Evolutionary conservation across 2,113 vertebrate species (phyloP).

Genomic region (Notarius lentiginosus): DNA sequence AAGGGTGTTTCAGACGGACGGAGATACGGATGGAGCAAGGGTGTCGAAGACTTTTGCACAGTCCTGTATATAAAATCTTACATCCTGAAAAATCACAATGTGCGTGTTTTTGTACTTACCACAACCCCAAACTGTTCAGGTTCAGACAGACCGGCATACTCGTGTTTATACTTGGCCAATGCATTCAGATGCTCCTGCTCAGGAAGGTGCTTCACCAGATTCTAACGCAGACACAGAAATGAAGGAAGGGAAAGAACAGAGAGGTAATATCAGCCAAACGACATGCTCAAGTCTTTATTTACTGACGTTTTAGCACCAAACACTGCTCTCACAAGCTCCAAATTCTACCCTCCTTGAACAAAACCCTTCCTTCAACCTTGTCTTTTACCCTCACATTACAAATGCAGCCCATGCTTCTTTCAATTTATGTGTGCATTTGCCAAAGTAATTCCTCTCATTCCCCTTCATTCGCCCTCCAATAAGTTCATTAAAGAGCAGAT

Average conservation of each 20-base stretch:
- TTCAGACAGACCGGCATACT: conserved; percentile 86
- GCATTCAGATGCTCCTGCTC: conserved; percentile 87
- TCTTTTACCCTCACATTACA: not conserved
- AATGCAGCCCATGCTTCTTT: not conserved
- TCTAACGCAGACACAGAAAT: conserved; percentile 59
- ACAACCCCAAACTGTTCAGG: conserved; percentile 95
- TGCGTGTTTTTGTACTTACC: conserved; percentile 76
- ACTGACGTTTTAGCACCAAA: not conserved
- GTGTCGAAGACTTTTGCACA: too few relatives aligned
- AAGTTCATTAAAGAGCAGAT: conserved; percentile 45
- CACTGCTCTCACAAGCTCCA: not conserved
- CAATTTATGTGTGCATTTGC: not conserved
- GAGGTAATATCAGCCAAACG: not conserved
- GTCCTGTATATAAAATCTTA: too few relatives aligned
- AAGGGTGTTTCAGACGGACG: too few relatives aligned
- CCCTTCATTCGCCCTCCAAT: conserved; percentile 34
- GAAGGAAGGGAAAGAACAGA: not conserved
- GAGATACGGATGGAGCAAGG: too few relatives aligned
- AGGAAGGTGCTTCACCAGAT: conserved; percentile 87
- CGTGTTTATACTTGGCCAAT: conserved; percentile 81
- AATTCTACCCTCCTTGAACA: not conserved
- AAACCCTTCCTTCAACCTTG: conserved; percentile 10
- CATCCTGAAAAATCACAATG: not conserved
- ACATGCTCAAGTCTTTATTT: not conserved
- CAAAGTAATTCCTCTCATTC: conserved; percentile 35